Evolutionary conservation across 92 coral and sea anemone genomes (phyloP).

Genomic region (Nematostella vectensis): DNA sequence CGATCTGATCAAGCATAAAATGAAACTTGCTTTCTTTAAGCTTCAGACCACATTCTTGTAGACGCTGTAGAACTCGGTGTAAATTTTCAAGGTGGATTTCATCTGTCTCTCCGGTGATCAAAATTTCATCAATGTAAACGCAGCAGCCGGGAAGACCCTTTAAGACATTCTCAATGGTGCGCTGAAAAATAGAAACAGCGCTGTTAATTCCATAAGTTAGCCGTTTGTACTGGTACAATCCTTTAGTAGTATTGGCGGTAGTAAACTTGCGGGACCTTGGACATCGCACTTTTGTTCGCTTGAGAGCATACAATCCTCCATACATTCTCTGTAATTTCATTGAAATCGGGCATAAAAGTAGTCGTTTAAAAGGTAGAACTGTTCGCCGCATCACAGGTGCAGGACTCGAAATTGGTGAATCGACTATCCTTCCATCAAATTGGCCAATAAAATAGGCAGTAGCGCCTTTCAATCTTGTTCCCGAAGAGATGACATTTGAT

Average conservation of each 20-base stretch:
- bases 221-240: constrained; percentile 28
- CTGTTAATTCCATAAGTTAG: constrained; percentile 27
- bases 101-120: constrained; percentile 21
- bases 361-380: too few species aligned
- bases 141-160: constrained; percentile 31
- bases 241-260: constrained; percentile 30
- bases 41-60: constrained; percentile 20
- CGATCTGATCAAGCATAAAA: constrained; percentile 6
- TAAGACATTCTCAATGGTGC: constrained; percentile 22
- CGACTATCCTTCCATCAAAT: too few species aligned
- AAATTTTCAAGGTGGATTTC: constrained; percentile 22
- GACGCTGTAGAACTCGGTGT: constrained; percentile 19
- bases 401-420: too few species aligned
- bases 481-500: too few species aligned
- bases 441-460: too few species aligned
- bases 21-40: constrained; percentile 14
- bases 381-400: too few species aligned
- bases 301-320: too few species aligned
- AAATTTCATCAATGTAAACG: constrained; percentile 18
- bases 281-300: too few species aligned
- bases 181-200: constrained; percentile 20
- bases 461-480: too few species aligned
- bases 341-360: too few species aligned
- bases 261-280: constrained; percentile 29
- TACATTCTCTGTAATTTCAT: too few species aligned